Conservation (phyloP, 2,113 vertebrate genomes). For the Saccopteryx leptura region DNA sequence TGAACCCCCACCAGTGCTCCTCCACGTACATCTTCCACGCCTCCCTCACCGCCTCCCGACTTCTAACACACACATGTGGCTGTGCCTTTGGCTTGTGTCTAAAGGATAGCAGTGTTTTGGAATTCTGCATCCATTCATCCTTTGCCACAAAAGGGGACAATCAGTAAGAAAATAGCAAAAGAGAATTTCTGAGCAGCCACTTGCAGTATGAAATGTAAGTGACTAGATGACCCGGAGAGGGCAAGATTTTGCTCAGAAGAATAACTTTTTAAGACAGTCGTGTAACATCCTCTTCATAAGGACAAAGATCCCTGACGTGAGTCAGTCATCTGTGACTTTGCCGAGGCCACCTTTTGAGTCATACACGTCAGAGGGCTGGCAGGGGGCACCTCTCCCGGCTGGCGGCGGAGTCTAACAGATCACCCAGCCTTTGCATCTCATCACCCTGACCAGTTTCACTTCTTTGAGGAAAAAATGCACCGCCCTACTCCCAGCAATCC, state of each 20-base stretch:
- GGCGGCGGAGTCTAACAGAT: not conserved
- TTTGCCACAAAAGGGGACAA: not conserved
- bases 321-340: not conserved
- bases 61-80: not conserved
- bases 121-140: not conserved
- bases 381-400: not conserved
- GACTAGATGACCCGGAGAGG: slow-evolving; percentile 21
- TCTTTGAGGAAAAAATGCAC: not conserved
- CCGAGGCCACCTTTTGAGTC: not conserved
- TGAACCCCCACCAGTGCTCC: not conserved
- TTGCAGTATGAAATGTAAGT: not conserved
- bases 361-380: not conserved
- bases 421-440: not conserved
- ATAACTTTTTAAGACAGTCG: not conserved
- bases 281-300: not conserved
- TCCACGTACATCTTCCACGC: not conserved
- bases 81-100: slow-evolving; percentile 38
- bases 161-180: not conserved
- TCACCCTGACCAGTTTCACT: not conserved
- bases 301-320: not conserved
- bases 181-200: slow-evolving; percentile 13
- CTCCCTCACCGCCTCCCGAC: not conserved
- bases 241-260: not conserved
- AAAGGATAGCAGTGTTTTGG: not conserved
- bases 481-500: not conserved